Percentiles rank a stretch among this genome's conserved stretches.
These are phyloP conservation scores for Octodonta nipae DNA, from an alignment of 2,888 invertebrate species.

Conservation along the genomic window DNA sequence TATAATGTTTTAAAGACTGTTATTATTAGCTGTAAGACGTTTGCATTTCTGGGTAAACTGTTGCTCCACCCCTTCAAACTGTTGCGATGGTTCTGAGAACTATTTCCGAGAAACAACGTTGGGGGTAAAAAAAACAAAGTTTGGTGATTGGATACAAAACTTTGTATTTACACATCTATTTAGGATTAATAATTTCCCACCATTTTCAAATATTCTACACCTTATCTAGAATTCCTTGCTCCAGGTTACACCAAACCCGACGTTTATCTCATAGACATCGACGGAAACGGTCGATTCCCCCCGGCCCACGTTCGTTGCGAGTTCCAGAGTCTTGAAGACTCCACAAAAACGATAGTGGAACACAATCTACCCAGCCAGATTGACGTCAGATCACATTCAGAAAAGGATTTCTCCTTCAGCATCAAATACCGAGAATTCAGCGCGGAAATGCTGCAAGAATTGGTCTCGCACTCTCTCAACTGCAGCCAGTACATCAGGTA, in stretches of 20 bases:
- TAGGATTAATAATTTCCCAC: no score
- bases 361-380: conserved; percentile 84
- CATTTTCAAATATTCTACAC: no score
- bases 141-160: no score
- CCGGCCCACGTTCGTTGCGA: conserved; percentile 86
- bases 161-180: no score
- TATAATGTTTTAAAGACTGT: no score
- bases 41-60: no score
- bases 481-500: conserved; percentile 83
- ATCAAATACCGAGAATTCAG: conserved; percentile 82
- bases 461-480: conserved; percentile 77
- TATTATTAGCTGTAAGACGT: no score
- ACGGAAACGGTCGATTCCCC: conserved; percentile 83
- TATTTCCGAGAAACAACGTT: no score
- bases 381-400: conserved; percentile 66
- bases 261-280: conserved; percentile 84
- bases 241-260: conserved; percentile 71
- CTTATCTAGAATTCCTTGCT: no score
- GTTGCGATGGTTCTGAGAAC: no score
- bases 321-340: conserved; percentile 74
- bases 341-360: conserved; percentile 77
- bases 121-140: no score
- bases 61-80: no score
- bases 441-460: conserved; percentile 79
- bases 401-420: conserved; percentile 69